Base-by-base conservation (phyloP, 2,113 vertebrate species). In the Ochotona curzoniae region DNA sequence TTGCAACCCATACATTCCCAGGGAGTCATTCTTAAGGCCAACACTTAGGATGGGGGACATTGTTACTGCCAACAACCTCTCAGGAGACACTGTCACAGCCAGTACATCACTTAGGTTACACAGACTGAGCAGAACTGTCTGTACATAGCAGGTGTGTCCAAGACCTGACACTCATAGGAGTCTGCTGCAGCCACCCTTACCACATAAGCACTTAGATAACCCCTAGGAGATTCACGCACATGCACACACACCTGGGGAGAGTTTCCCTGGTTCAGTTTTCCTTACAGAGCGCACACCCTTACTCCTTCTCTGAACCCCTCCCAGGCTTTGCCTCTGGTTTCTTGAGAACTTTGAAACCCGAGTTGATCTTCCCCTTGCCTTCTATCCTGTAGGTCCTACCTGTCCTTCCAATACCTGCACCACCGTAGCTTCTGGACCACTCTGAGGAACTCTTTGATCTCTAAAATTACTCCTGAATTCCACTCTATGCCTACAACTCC, bases 401-500 rank as follows among this genome's bases (percentile, higher is more conserved):
- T 49, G 11, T 93, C 90, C 78, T 63, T 90, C 35, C 26, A 75
- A 82, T 20, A 30, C 32, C 47, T 57, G 70, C 15, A 73, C 7
- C 23, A 92, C 21, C 23, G 51, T 61, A 51, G 78, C 73, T 78
- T 79, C 44, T 49, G 8, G 32, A 87, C 47, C 15, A 84, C 75
- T 84, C 18, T 63, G 20, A 64, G 57, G 71, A 85, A 49, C 54
- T 75, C 23, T 80, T 80, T 28, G 12, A 32, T 76, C 84, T 89
- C 44, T 90, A 63, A 91, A 70, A 66, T 92, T 83, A 83, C 78
- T 63, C 38, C 25, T 91, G n/a, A 32, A 49, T 82, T 84, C 67
- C 21, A 38, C 23, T 71, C 26, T 79, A 38, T 78, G 64, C 17
- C 2, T 23, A 25, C 14, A 51, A 21, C 35, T 63, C 30, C 32